Conservation (phyloP, 2,113 vertebrate species). For the Morone saxatilis region DNA sequence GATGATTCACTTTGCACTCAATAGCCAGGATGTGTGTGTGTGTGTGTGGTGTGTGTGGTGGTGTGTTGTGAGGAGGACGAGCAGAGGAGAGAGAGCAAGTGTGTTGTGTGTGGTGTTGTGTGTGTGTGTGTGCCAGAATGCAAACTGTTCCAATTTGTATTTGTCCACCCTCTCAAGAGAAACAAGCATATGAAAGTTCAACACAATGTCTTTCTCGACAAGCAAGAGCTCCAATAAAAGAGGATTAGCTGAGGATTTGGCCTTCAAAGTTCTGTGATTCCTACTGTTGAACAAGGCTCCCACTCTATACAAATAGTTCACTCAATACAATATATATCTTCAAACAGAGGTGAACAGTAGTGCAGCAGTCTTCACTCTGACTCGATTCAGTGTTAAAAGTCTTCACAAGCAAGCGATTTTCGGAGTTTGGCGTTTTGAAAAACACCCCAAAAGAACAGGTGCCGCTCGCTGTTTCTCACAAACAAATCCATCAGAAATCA, state of each 20-base stretch:
- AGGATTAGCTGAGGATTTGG: constrained; percentile 61
- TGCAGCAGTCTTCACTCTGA: neutral
- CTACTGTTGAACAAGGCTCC: neutral
- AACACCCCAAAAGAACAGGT: constrained; percentile 9
- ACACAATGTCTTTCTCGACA: constrained; percentile 51
- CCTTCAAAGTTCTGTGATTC: constrained; percentile 32
- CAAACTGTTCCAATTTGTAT: constrained; percentile 42
- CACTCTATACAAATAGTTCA: neutral
- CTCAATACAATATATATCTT: neutral
- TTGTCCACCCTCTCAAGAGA: constrained; percentile 70
- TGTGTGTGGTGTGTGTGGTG: constrained; percentile 21
- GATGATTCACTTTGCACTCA: constrained; percentile 78
- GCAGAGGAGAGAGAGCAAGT: too few species aligned
- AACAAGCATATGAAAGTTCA: constrained; percentile 75
- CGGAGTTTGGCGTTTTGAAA: neutral
- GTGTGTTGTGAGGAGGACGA: too few species aligned
- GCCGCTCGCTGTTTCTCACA: neutral
- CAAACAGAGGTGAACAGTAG: neutral
- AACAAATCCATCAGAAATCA: constrained; percentile 32
- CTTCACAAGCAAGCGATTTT: neutral
- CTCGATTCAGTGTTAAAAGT: constrained; percentile 4
- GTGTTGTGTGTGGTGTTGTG: constrained; percentile 31
- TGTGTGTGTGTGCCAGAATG: constrained; percentile 29
- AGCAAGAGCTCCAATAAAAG: constrained; percentile 71
- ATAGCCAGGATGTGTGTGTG: constrained; percentile 41